These are phyloP conservation scores for Scomberomorus guttatus DNA, from an alignment of 2,797 vertebrate species.

Conservation along the genomic window DNA sequence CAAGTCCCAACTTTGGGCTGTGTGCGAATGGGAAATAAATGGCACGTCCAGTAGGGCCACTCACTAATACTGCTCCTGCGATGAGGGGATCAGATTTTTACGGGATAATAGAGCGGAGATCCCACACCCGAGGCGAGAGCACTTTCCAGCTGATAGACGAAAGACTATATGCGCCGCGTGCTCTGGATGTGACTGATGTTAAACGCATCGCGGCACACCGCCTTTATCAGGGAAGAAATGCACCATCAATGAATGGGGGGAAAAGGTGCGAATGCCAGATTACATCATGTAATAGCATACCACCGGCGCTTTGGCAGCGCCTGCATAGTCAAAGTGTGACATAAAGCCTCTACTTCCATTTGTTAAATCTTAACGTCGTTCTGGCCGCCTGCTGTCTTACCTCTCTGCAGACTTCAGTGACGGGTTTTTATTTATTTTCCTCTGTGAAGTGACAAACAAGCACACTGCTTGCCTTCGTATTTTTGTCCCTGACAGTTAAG, in stretches of 20 bases:
- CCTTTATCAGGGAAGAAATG: constrained; percentile 68
- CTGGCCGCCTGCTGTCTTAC: constrained; percentile 40
- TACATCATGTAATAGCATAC: constrained; percentile 44
- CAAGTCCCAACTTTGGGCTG: constrained; percentile 79
- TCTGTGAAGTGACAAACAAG: constrained; percentile 25
- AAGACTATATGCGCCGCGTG: constrained; percentile 66
- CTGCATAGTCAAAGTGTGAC: constrained; percentile 34
- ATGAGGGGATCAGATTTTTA: constrained; percentile 49
- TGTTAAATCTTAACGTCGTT: constrained; percentile 38
- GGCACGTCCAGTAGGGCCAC: constrained; percentile 31
- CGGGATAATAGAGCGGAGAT: constrained; percentile 62
- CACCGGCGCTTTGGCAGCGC: constrained; percentile 29
- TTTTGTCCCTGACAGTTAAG: background rate
- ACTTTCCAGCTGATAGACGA: constrained; percentile 77
- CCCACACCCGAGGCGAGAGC: constrained; percentile 77
- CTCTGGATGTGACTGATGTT: constrained; percentile 79
- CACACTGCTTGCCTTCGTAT: background rate
- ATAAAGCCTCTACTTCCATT: constrained; percentile 33
- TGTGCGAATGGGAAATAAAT: constrained; percentile 35
- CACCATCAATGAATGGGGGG: constrained; percentile 54
- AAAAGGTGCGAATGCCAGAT: constrained; percentile 57
- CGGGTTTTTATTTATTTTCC: constrained; percentile 11
- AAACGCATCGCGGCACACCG: constrained; percentile 72
- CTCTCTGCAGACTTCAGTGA: constrained; percentile 39
- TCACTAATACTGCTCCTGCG: constrained; percentile 28